These are phyloP conservation scores for Petrophora chlorosata DNA, from an alignment of 2,888 invertebrate species.

Conservation along the genomic window DNA sequence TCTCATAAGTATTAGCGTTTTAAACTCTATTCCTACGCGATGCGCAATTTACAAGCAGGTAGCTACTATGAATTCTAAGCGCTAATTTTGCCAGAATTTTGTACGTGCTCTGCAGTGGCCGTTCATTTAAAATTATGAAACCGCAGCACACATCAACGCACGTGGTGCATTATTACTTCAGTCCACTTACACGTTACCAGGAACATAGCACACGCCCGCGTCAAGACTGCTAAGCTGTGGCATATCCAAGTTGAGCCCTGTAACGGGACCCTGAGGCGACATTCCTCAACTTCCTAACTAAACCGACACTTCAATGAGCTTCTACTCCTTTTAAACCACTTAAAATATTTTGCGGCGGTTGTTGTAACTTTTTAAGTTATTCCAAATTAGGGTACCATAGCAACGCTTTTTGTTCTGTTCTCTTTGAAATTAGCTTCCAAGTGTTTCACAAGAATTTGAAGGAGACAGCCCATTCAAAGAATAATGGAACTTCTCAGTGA, in stretches of 20 bases:
- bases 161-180: conserved; percentile 13
- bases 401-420: conserved; percentile 25
- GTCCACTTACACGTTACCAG: conserved; percentile 2
- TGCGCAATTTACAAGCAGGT: conserved; percentile 10
- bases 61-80: conserved; percentile 18
- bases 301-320: conserved; percentile 29
- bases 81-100: conserved; percentile 21
- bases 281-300: conserved; percentile 48
- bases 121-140: conserved; percentile 3
- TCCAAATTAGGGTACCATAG: conserved; percentile 38
- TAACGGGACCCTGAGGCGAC: conserved; percentile 32
- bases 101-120: conserved; percentile 7
- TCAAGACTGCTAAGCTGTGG: background rate
- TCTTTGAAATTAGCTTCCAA: conserved; percentile 25
- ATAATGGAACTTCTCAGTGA: no score
- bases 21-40: conserved; percentile 9
- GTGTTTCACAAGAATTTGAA: conserved; percentile 3
- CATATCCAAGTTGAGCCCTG: conserved; percentile 2
- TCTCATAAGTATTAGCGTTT: conserved; percentile 20
- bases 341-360: conserved; percentile 44
- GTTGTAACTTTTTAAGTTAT: conserved; percentile 43
- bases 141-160: conserved; percentile 8
- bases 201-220: background rate
- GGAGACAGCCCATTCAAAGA: no score
- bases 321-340: conserved; percentile 42